A percentile compares a stretch with the other conserved stretches of the same genome.
Evolutionary conservation across 2,797 vertebrate genomes (phyloP).

Genomic region (Myotis vivesi): DNA sequence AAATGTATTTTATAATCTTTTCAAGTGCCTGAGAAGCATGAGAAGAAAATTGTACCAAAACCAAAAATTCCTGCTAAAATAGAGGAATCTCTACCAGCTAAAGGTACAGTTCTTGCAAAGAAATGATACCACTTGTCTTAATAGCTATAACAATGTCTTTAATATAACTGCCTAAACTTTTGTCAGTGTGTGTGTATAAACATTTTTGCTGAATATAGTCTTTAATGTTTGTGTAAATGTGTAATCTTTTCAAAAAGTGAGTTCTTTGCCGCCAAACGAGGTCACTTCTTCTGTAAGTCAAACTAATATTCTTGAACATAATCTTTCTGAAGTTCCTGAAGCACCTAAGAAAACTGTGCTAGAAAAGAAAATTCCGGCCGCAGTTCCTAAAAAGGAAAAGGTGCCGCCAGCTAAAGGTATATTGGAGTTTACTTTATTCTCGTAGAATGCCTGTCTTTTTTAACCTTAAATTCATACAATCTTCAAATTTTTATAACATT

Average conservation of each 20-base stretch:
- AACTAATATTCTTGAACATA: constrained; percentile 71
- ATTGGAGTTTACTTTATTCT: constrained; percentile 54
- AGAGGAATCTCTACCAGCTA: constrained; percentile 75
- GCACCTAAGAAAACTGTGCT: constrained; percentile 82
- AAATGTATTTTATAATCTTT: constrained; percentile 72
- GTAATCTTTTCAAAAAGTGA: constrained; percentile 37
- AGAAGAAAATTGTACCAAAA: constrained; percentile 80
- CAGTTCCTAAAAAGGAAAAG: constrained; percentile 81
- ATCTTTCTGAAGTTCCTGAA: constrained; percentile 85
- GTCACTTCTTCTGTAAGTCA: constrained; percentile 32
- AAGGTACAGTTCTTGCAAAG: constrained; percentile 77
- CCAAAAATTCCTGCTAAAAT: constrained; percentile 73
- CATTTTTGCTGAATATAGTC: constrained; percentile 15
- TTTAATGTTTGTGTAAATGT: constrained; percentile 46
- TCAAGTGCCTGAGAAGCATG: constrained; percentile 82
- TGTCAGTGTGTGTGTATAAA: constrained; percentile 2
- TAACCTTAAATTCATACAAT: neutral
- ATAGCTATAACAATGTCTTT: neutral
- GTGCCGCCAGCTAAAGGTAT: constrained; percentile 83
- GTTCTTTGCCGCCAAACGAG: neutral
- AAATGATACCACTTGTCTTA: neutral
- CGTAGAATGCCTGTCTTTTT: neutral
- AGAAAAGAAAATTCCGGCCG: constrained; percentile 81
- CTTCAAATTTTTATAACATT: constrained; percentile 57
- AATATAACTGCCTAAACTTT: neutral